A percentile compares a stretch with the other conserved stretches of the same genome.
Conservation (phyloP, 2,113 vertebrate genomes). For the Mohoua ochrocephala region DNA sequence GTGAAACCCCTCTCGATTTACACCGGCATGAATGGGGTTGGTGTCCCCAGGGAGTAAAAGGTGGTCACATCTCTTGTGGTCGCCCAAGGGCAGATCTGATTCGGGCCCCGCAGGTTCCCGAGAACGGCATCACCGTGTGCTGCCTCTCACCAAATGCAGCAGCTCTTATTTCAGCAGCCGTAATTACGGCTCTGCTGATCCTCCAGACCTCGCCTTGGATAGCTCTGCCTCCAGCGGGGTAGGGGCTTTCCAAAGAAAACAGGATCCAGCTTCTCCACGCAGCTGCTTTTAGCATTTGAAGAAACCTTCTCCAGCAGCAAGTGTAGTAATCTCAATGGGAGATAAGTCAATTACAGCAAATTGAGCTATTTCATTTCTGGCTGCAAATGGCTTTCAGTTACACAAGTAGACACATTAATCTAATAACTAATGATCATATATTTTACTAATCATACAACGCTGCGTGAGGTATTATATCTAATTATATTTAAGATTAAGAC, state of each 20-base stretch:
- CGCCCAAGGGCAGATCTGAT: rapidly evolving
- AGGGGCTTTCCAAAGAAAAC: background rate
- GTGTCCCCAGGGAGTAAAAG: background rate
- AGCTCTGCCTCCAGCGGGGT: background rate
- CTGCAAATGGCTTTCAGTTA: conserved; percentile 83
- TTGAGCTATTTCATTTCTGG: conserved; percentile 82
- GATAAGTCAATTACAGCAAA: conserved; percentile 83
- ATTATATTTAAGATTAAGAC: conserved; percentile 85
- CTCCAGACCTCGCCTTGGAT: background rate
- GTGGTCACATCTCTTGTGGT: rapidly evolving
- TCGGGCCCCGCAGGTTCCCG: background rate
- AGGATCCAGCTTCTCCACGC: conserved; percentile 27
- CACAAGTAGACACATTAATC: conserved; percentile 82
- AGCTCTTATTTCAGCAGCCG: background rate
- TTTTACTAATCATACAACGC: conserved; percentile 80
- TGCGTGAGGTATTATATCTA: conserved; percentile 79
- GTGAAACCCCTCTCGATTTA: background rate
- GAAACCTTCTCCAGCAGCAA: conserved; percentile 73
- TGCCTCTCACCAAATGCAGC: background rate
- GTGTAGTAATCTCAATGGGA: conserved; percentile 76
- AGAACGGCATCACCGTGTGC: rapidly evolving
- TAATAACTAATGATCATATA: conserved; percentile 85
- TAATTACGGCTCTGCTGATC: background rate
- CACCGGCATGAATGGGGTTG: rapidly evolving
- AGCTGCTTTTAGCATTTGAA: conserved; percentile 63